phyloP scores from a whole-genome alignment of 2,888 invertebrate genomes.

The Ferdinandea cuprea region DNA sequence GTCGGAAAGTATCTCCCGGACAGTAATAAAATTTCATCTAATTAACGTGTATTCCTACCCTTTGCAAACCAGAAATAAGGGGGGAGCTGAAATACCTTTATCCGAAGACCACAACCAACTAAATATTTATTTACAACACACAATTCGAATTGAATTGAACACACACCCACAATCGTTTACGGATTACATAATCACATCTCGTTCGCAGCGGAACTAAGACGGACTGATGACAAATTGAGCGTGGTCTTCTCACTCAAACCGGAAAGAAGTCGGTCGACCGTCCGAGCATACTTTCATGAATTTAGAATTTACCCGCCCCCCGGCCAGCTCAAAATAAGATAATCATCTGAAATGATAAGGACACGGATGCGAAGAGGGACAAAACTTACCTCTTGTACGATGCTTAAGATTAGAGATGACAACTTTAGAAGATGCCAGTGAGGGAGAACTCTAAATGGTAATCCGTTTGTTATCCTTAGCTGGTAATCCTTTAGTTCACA shows the following conservation, averaged over 20 bases:
- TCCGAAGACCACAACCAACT: not conserved
- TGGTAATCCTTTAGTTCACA: conserved; percentile 68
- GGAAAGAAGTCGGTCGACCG: too few species aligned
- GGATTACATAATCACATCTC: conserved; percentile 66
- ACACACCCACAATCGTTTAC: conserved; percentile 33
- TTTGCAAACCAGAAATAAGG: not conserved
- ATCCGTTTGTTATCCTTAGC: conserved; percentile 70
- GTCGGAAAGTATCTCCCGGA: conserved; percentile 34
- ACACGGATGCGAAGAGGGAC: conserved; percentile 14
- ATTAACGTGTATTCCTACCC: conserved; percentile 40
- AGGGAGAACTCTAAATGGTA: conserved; percentile 32
- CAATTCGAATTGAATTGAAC: not conserved
- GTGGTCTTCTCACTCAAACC: too few species aligned
- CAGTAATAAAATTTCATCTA: conserved; percentile 40
- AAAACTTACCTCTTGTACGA: conserved; percentile 58
- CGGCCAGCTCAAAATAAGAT: conserved; percentile 19
- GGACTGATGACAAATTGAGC: conserved; percentile 59
- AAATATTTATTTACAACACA: not conserved
- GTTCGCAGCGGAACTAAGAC: conserved; percentile 3
- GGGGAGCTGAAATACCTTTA: not conserved
- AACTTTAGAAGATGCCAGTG: conserved; percentile 15
- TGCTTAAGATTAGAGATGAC: conserved; percentile 7
- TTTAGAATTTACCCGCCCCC: not conserved
- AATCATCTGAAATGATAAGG: conserved; percentile 52
- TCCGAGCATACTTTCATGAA: not conserved